phyloP scores from a whole-genome alignment of 2,888 invertebrate species.

The Cryptophagus acutangulus region DNA sequence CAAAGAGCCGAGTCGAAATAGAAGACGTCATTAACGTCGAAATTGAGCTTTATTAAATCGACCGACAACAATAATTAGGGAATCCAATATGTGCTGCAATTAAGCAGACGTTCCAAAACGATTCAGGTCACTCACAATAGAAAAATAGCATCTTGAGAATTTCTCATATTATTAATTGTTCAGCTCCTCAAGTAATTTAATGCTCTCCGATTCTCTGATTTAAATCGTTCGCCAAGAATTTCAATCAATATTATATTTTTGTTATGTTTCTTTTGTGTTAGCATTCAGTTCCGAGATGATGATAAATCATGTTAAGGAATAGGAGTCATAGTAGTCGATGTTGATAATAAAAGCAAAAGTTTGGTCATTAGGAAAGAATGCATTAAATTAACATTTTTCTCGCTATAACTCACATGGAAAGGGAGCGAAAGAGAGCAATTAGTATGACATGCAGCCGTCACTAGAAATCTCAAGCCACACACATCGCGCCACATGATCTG shows the following conservation, averaged over 20 bases:
- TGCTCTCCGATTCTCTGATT: too few species aligned
- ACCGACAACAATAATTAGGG: slow-evolving; percentile 30
- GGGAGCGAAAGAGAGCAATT: slow-evolving; percentile 42
- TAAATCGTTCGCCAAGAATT: too few species aligned
- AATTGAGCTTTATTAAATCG: slow-evolving; percentile 30
- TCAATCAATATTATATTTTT: too few species aligned
- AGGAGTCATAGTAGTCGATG: too few species aligned
- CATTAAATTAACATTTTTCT: slow-evolving; percentile 39
- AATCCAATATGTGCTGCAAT: slow-evolving; percentile 33
- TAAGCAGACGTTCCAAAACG: too few species aligned
- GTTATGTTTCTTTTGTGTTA: too few species aligned
- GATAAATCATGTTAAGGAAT: too few species aligned
- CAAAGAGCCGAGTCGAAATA: slow-evolving; percentile 29
- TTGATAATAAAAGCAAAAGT: slow-evolving; percentile 29
- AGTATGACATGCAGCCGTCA: slow-evolving; percentile 44
- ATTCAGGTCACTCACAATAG: too few species aligned
- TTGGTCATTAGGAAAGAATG: slow-evolving; percentile 38
- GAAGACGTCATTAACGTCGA: slow-evolving; percentile 29
- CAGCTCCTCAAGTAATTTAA: too few species aligned
- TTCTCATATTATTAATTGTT: too few species aligned
- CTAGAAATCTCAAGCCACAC: slow-evolving; percentile 39
- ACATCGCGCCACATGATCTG: slow-evolving; percentile 35
- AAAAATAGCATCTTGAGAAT: too few species aligned
- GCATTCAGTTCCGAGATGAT: too few species aligned
- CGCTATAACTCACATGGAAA: slow-evolving; percentile 38